Conservation (phyloP, 1,140 invertebrate genomes). For the Trichonephila clavipes region DNA sequence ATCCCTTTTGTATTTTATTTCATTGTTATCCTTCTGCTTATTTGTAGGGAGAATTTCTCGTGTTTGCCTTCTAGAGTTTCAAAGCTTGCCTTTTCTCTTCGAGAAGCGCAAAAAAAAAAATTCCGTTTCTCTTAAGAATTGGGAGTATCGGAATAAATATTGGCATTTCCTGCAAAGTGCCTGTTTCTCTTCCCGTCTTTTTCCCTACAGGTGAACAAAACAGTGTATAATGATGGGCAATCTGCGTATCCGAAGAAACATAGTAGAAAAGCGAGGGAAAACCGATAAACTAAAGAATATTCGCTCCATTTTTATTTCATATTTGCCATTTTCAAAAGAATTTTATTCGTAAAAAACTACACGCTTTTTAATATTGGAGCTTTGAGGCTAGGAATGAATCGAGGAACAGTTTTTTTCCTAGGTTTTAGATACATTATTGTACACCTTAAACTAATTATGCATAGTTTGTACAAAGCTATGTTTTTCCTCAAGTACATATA, state of each 20-base stretch:
- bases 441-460: too few species aligned
- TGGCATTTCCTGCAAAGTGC: slow-evolving; percentile 53
- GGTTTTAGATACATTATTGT: too few species aligned
- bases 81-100: neutral
- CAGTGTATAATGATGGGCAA: slow-evolving; percentile 31
- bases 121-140: neutral
- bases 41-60: neutral
- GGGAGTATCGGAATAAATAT: slow-evolving; percentile 50
- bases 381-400: too few species aligned
- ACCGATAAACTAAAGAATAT: neutral
- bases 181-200: slow-evolving; percentile 14
- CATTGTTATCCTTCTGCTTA: neutral
- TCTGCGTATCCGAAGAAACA: neutral
- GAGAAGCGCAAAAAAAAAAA: neutral
- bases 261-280: neutral
- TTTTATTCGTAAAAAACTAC: neutral
- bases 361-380: neutral
- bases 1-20: neutral
- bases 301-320: neutral
- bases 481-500: too few species aligned
- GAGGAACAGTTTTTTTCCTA: too few species aligned
- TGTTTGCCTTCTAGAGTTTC: neutral
- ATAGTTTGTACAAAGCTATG: too few species aligned
- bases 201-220: slow-evolving; percentile 10
- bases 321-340: neutral